A percentile compares a stretch with the other conserved stretches of the same genome.
phyloP scores from a whole-genome alignment of 2,888 invertebrate species.

The Aleiodes testaceus region DNA sequence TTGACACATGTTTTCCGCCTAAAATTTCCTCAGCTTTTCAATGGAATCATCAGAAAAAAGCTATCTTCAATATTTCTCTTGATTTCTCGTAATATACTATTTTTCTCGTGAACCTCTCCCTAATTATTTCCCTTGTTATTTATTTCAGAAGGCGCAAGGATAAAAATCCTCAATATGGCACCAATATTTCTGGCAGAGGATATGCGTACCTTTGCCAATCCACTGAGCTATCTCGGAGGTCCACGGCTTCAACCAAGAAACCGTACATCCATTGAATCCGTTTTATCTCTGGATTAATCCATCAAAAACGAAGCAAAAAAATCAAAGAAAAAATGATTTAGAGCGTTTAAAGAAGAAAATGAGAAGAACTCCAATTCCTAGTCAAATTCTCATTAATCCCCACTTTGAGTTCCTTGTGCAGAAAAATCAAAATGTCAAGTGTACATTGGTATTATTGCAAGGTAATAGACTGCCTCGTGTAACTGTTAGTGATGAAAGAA shows the following conservation, averaged over 20 bases:
- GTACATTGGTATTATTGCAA: constrained; percentile 35
- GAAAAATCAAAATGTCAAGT: constrained; percentile 13
- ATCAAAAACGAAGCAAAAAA: constrained; percentile 2
- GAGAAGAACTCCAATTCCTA: constrained; percentile 46
- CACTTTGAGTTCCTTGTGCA: constrained; percentile 21
- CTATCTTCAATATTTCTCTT: too few relatives aligned
- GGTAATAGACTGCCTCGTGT: constrained; percentile 37
- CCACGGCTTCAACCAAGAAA: constrained; percentile 75
- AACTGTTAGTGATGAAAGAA: constrained; percentile 23
- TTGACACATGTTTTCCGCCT: too few relatives aligned
- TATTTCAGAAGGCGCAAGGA: constrained; percentile 56
- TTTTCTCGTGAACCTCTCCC: too few relatives aligned
- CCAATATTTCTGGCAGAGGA: constrained; percentile 76
- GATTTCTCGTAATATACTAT: too few relatives aligned
- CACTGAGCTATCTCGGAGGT: constrained; percentile 82
- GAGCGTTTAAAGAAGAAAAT: constrained; percentile 4
- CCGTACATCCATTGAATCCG: constrained; percentile 79
- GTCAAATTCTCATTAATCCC: constrained; percentile 46
- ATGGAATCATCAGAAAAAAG: too few relatives aligned
- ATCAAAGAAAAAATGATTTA: constrained; percentile 34
- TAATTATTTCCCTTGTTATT: too few relatives aligned
- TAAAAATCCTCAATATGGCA: constrained; percentile 55
- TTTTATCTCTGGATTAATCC: constrained; percentile 79
- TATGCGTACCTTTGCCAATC: constrained; percentile 78
- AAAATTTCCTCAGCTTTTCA: too few relatives aligned